Percentiles rank a stretch among this genome's conserved stretches.
phyloP scores from a whole-genome alignment of 2,888 invertebrate species.

The Dendrolimus houi region DNA sequence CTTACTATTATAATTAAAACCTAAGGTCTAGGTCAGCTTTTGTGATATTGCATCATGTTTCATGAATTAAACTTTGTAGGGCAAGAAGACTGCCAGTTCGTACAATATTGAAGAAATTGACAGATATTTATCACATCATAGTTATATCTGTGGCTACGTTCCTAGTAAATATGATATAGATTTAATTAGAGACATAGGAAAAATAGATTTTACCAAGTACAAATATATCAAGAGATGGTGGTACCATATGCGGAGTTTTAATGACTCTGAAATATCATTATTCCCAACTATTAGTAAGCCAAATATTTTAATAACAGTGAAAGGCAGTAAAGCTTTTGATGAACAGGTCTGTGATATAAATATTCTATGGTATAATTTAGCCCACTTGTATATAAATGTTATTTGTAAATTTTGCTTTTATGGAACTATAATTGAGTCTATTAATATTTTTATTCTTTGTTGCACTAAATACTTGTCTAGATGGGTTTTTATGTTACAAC shows the following conservation, averaged over 20 bases:
- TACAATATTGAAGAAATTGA: conserved; percentile 47
- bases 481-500: no score
- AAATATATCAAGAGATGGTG: conserved; percentile 76
- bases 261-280: conserved; percentile 56
- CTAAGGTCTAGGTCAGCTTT: conserved; percentile 1
- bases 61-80: conserved; percentile 44
- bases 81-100: conserved; percentile 23
- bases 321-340: conserved; percentile 33
- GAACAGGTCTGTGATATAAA: conserved; percentile 43
- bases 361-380: conserved; percentile 6
- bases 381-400: conserved; percentile 6
- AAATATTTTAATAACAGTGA: conserved; percentile 26
- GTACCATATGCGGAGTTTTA: conserved; percentile 78
- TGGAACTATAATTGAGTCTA: no score
- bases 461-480: neutral
- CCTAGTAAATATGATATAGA: conserved; percentile 71
- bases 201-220: conserved; percentile 49
- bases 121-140: conserved; percentile 66
- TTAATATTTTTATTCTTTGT: neutral
- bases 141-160: conserved; percentile 75
- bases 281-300: conserved; percentile 46
- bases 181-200: conserved; percentile 41
- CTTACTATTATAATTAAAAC: conserved; percentile 1
- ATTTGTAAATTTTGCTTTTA: no score
- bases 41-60: conserved; percentile 30